These are phyloP conservation scores for Abrostola triplasia DNA, from an alignment of 2,888 invertebrate genomes.

Conservation along the genomic window DNA sequence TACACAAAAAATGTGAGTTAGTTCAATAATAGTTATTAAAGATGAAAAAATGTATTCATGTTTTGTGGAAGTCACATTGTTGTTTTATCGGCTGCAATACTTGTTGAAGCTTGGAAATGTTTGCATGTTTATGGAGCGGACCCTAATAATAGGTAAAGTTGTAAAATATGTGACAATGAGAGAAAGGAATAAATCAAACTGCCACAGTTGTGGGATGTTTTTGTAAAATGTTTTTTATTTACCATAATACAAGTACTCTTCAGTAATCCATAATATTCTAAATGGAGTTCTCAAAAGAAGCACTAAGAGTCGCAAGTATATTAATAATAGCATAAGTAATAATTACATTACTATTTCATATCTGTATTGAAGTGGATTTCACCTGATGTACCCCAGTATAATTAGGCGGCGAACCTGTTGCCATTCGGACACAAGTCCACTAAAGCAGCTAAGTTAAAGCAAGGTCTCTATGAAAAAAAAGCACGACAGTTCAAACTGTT, in stretches of 20 bases:
- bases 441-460: too few species aligned
- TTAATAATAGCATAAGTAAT: too few species aligned
- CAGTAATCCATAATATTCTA: too few species aligned
- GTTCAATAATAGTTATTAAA: slow-evolving; percentile 30
- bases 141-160: slow-evolving; percentile 67
- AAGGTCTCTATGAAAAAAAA: too few species aligned
- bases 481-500: too few species aligned
- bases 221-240: slow-evolving; percentile 64
- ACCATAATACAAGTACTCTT: slow-evolving; percentile 3
- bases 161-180: slow-evolving; percentile 74
- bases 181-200: slow-evolving; percentile 84
- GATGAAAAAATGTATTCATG: slow-evolving; percentile 33
- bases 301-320: too few species aligned
- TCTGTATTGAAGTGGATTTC: too few species aligned
- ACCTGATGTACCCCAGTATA: too few species aligned
- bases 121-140: slow-evolving; percentile 69
- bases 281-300: too few species aligned
- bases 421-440: too few species aligned
- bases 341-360: too few species aligned
- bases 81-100: slow-evolving; percentile 54
- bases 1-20: slow-evolving; percentile 24
- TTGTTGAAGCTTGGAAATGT: slow-evolving; percentile 61
- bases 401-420: too few species aligned
- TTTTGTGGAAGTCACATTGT: slow-evolving; percentile 37
- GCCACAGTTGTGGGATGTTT: slow-evolving; percentile 83